phyloP scores from a whole-genome alignment of 1,140 invertebrate species.

The Babylonia areolata region DNA sequence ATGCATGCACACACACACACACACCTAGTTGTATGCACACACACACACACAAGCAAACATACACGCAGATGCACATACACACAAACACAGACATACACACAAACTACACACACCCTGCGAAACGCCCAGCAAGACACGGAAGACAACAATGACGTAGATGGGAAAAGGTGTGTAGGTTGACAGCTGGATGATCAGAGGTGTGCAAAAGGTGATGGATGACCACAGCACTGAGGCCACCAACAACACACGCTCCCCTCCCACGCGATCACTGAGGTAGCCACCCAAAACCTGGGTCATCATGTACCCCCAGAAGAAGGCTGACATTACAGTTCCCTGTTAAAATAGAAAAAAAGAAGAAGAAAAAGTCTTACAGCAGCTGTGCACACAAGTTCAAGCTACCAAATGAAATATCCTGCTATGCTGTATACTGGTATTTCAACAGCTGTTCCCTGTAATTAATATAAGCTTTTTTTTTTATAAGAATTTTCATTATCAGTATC shows the following conservation, averaged over 20 bases:
- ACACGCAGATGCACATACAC: background rate
- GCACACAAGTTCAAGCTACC: too few relatives aligned
- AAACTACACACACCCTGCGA: conserved; percentile 80
- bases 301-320: conserved; percentile 88
- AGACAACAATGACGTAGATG: conserved; percentile 80
- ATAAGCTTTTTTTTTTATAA: too few relatives aligned
- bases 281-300: conserved; percentile 84
- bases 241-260: conserved; percentile 84
- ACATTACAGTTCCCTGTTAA: conserved; percentile 81
- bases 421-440: too few relatives aligned
- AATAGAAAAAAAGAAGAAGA: too few relatives aligned
- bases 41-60: background rate
- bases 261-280: conserved; percentile 83
- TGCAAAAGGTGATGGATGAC: conserved; percentile 82
- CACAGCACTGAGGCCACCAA: conserved; percentile 82
- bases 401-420: too few relatives aligned
- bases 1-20: conserved; percentile 74
- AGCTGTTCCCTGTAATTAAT: too few relatives aligned
- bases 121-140: conserved; percentile 82
- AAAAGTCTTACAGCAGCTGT: too few relatives aligned
- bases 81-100: background rate
- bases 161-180: conserved; percentile 79
- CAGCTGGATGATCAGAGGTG: conserved; percentile 81
- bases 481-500: too few relatives aligned
- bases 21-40: too few relatives aligned